These are phyloP conservation scores for Ryuthela nishihirai DNA, from an alignment of 2,888 invertebrate genomes.

Conservation along the genomic window DNA sequence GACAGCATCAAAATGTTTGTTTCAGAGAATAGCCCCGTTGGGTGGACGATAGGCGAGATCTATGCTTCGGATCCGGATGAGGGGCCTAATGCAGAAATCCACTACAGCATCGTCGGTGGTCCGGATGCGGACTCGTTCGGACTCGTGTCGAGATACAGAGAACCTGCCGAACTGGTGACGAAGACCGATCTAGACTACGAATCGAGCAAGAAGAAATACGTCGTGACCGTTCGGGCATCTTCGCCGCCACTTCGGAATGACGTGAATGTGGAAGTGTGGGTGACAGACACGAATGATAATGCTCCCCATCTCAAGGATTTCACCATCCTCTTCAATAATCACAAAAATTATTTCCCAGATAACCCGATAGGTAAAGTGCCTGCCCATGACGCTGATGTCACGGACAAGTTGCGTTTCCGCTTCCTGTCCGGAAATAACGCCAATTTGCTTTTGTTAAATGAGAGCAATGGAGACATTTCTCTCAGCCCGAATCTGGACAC, in stretches of 20 bases:
- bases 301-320: conserved; percentile 88
- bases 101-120: conserved; percentile 91
- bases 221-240: conserved; percentile 81
- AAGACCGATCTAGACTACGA: conserved; percentile 93
- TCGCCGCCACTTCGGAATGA: conserved; percentile 85
- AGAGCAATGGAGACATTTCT: conserved; percentile 75
- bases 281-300: conserved; percentile 86
- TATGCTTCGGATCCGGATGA: conserved; percentile 89
- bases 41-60: conserved; percentile 86
- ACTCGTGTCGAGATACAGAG: conserved; percentile 65
- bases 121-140: conserved; percentile 77
- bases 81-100: conserved; percentile 82
- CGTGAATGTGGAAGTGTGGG: conserved; percentile 78
- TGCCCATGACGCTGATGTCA: conserved; percentile 90
- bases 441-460: conserved; percentile 76
- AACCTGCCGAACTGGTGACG: conserved; percentile 74
- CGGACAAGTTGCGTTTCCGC: conserved; percentile 74
- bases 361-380: conserved; percentile 86
- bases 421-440: conserved; percentile 91
- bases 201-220: conserved; percentile 81
- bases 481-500: conserved; percentile 90
- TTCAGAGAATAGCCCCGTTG: conserved; percentile 92
- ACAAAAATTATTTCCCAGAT: conserved; percentile 85
- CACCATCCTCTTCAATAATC: conserved; percentile 90
- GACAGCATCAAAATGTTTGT: conserved; percentile 84